These are phyloP conservation scores for Ascidia mentula DNA, from an alignment of 23 tunicate species.

Conservation along the genomic window DNA sequence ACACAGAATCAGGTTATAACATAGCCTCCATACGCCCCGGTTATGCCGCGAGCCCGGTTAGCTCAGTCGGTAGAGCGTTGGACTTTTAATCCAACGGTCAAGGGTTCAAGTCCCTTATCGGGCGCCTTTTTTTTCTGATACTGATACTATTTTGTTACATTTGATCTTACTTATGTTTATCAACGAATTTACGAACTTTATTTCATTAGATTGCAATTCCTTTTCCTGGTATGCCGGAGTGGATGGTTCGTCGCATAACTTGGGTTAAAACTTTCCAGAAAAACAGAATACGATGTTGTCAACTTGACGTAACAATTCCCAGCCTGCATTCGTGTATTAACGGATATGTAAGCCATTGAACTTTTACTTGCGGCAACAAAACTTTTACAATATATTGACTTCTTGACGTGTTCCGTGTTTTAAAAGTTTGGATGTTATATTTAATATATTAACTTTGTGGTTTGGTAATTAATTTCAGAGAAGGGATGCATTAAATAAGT, in stretches of 20 bases:
- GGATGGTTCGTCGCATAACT: neutral
- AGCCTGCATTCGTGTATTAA: neutral
- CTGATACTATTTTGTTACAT: no score
- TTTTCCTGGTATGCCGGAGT: neutral
- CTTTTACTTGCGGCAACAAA: neutral
- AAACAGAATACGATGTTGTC: neutral
- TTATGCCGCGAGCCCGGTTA: slow-evolving; percentile 59
- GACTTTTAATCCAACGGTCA: slow-evolving; percentile 92
- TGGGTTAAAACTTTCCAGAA: neutral
- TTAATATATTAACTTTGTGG: neutral
- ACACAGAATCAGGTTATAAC: neutral
- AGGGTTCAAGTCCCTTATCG: slow-evolving; percentile 94
- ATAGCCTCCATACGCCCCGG: neutral
- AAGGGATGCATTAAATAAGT: neutral
- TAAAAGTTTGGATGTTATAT: neutral
- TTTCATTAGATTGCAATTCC: neutral
- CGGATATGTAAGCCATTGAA: neutral
- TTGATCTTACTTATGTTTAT: no score
- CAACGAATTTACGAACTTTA: no score
- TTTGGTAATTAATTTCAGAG: slow-evolving; percentile 2
- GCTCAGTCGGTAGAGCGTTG: slow-evolving; percentile 94
- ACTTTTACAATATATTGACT: neutral
- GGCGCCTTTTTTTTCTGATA: slow-evolving; percentile 38
- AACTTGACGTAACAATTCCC: neutral
- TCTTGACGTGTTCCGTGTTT: neutral